phyloP scores from a whole-genome alignment of 2,113 vertebrate species.

The Chionis minor region DNA sequence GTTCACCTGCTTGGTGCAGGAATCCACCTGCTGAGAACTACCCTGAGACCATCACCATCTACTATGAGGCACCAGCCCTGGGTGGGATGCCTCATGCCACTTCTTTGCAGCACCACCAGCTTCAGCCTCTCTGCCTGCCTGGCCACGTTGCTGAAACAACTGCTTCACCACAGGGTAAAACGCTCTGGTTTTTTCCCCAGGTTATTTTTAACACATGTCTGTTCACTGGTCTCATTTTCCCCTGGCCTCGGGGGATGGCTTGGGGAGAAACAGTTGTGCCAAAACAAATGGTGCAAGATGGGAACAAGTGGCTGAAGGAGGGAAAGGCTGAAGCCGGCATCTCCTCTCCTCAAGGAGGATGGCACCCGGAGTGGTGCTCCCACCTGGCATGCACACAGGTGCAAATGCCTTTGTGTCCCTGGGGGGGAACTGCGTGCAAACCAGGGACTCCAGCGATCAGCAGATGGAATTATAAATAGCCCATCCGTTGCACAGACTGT shows the following conservation, averaged over 20 bases:
- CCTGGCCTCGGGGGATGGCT: background rate
- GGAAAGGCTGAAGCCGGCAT: background rate
- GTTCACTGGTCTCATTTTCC: background rate
- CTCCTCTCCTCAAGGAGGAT: accelerated
- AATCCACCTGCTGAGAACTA: background rate
- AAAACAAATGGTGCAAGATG: background rate
- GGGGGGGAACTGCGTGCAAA: accelerated
- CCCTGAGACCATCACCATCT: background rate
- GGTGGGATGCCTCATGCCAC: background rate
- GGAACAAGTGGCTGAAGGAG: background rate
- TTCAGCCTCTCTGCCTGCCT: background rate
- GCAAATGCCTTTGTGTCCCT: background rate
- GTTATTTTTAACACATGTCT: background rate
- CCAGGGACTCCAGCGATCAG: background rate
- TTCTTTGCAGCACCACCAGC: background rate
- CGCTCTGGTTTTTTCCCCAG: background rate
- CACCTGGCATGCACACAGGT: accelerated
- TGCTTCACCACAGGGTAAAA: background rate
- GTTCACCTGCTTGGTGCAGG: background rate
- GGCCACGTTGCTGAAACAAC: background rate
- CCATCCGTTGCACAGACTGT: accelerated
- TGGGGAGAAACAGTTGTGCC: background rate
- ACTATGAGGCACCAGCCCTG: accelerated
- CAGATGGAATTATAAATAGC: background rate
- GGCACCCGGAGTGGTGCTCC: accelerated